Evolutionary conservation across 2,797 vertebrate genomes (phyloP).

Genomic region (Takifugu rubripes): DNA sequence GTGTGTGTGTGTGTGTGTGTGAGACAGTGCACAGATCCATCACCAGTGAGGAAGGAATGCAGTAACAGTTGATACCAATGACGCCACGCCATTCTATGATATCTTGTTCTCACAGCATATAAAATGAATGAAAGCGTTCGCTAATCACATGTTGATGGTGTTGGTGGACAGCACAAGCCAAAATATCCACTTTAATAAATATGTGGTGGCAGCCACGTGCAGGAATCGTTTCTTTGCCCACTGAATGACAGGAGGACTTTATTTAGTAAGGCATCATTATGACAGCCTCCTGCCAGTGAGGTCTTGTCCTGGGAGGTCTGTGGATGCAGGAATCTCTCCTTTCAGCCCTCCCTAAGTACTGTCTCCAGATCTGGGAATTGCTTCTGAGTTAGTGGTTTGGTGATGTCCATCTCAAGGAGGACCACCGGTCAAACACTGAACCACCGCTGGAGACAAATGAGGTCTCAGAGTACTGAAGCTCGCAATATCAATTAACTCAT

Average conservation of each 20-base stretch:
- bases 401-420: constrained; percentile 37
- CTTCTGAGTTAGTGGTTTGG: constrained; percentile 47
- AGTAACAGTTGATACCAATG: too few relatives aligned
- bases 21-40: neutral
- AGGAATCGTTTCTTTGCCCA: constrained; percentile 35
- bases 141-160: too few relatives aligned
- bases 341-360: constrained; percentile 28
- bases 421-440: constrained; percentile 27
- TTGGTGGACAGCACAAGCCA: too few relatives aligned
- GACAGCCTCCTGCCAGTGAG: constrained; percentile 45
- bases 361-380: constrained; percentile 33
- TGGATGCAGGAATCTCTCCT: constrained; percentile 33
- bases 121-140: too few relatives aligned
- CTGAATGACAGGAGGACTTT: constrained; percentile 50
- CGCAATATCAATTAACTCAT: constrained; percentile 32
- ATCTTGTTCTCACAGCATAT: too few relatives aligned
- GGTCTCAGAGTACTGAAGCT: constrained; percentile 23
- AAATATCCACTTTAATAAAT: too few relatives aligned
- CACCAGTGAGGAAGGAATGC: too few relatives aligned
- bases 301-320: constrained; percentile 63
- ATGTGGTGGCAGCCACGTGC: constrained; percentile 2
- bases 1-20: neutral
- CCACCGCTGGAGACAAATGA: constrained; percentile 33
- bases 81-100: too few relatives aligned
- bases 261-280: constrained; percentile 47